Base-by-base conservation (phyloP, 2,888 invertebrate genomes). In the Protula sp. region DNA sequence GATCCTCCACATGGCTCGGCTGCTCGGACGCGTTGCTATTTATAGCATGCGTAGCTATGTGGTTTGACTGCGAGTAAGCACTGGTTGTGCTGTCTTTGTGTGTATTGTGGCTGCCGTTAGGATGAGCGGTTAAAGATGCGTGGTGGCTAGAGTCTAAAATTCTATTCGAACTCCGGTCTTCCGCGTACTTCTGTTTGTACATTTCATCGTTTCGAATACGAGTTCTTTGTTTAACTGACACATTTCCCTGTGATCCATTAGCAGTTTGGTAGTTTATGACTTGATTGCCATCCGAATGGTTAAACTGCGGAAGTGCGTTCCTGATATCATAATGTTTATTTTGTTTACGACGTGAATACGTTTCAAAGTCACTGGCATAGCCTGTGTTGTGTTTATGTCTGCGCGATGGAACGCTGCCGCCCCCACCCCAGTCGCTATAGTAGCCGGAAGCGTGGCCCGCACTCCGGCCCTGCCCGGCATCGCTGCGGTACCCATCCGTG, bases 381-480 rank as follows among this genome's bases (percentile, higher is more conserved):
- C n/a, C n/a, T n/a, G n/a, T n/a, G n/a, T n/a, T n/a, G 19, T 38
- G 38, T 38, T 19, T 38, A 9, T 38, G 38, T 38, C 38, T 38
- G 19, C 19, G 9, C 9, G 38, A 14, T 9, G 50, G 22, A 24
- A 50, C 50, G 22, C n/a, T 19, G 9, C 14, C n/a, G 9, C 24
- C n/a, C 9, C 5, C 27, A 9, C 74, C 77, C 56, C 74, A 50
- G 60, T 77, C 76, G 72, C 78, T 77, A 53, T 72, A 70, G 66
- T 76, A 76, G 9, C 76, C 75, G 26, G 38, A 2, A 30, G 30
- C 29, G 2, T 3, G 59, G 56, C 27, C 56, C 52, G 5, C 59
- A 30, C 47, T 60, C 30, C 3, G 53, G 59, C 22, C 55, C 55
- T 50, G 58, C 51, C 27, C 38, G 48, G 24, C 31, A n/a, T 30